Evolutionary conservation across 2,797 vertebrate species (phyloP).

Genomic region (Amphiprion clarkii): DNA sequence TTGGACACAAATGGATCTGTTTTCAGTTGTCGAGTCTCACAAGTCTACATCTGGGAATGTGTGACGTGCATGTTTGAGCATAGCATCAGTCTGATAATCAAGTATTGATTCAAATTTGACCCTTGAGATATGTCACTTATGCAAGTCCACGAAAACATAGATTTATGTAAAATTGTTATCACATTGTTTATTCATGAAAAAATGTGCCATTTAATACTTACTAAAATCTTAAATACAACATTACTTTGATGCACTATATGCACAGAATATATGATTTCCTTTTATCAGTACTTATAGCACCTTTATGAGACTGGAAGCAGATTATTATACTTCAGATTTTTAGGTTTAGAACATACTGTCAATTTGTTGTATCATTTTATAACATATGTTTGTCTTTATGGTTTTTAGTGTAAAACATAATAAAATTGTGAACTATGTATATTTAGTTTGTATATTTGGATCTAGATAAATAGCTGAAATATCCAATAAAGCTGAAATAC

Average conservation of each 20-base stretch:
- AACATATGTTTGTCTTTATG: not conserved
- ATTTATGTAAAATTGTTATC: constrained; percentile 6
- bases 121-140: not conserved
- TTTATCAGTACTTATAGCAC: not conserved
- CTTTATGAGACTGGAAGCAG: not conserved
- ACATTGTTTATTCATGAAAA: not conserved
- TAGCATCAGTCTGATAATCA: not conserved
- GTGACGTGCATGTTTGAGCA: not conserved
- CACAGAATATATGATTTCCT: not conserved
- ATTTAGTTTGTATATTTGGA: not conserved
- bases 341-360: not conserved
- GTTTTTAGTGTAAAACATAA: constrained; percentile 8
- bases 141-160: not conserved
- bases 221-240: not conserved
- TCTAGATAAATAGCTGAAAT: constrained; percentile 22
- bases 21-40: not conserved
- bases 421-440: constrained; percentile 6
- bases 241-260: not conserved
- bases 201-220: not conserved
- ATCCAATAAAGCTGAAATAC: constrained; percentile 18
- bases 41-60: not conserved
- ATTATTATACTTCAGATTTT: not conserved
- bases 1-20: not conserved
- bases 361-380: not conserved
- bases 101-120: constrained; percentile 5